Conservation (phyloP, 64 coral and sea anemone genomes). For the Stylophora pistillata region DNA sequence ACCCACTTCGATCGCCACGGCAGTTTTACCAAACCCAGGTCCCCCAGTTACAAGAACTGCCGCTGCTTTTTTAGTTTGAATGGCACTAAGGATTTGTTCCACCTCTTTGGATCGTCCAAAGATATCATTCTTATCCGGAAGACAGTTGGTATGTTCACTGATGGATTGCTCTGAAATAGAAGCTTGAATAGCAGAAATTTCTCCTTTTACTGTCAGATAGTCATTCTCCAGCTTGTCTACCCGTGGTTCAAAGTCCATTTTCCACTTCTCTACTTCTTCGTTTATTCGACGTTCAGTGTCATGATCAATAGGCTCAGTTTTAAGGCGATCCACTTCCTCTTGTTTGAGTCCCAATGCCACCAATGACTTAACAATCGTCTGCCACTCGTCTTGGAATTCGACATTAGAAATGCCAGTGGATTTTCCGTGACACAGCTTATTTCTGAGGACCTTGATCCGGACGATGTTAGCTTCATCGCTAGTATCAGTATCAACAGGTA, state of each 20-base stretch:
- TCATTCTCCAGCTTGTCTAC: neutral
- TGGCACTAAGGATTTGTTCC: neutral
- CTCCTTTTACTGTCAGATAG: neutral
- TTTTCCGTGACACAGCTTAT: slow-evolving; percentile 24
- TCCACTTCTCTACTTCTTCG: neutral
- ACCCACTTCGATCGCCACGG: slow-evolving; percentile 41
- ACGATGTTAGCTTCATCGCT: slow-evolving; percentile 50
- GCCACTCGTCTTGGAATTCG: slow-evolving; percentile 29
- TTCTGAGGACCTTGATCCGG: slow-evolving; percentile 38
- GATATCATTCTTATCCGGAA: slow-evolving; percentile 23
- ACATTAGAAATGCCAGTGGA: slow-evolving; percentile 3
- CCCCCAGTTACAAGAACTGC: slow-evolving; percentile 53
- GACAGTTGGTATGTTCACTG: neutral
- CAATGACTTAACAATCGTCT: neutral
- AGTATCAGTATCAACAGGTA: slow-evolving; percentile 16
- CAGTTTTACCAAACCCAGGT: slow-evolving; percentile 54
- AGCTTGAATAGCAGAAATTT: neutral
- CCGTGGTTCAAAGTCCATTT: neutral
- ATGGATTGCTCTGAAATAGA: neutral
- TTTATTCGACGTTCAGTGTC: neutral
- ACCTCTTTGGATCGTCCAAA: slow-evolving; percentile 24
- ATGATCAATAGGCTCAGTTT: slow-evolving; percentile 22
- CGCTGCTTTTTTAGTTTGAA: neutral
- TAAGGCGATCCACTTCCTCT: slow-evolving; percentile 1
- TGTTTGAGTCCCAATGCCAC: slow-evolving; percentile 25